Evolutionary conservation across 2,797 vertebrate species (phyloP).

Genomic region (Sphenodon punctatus): DNA sequence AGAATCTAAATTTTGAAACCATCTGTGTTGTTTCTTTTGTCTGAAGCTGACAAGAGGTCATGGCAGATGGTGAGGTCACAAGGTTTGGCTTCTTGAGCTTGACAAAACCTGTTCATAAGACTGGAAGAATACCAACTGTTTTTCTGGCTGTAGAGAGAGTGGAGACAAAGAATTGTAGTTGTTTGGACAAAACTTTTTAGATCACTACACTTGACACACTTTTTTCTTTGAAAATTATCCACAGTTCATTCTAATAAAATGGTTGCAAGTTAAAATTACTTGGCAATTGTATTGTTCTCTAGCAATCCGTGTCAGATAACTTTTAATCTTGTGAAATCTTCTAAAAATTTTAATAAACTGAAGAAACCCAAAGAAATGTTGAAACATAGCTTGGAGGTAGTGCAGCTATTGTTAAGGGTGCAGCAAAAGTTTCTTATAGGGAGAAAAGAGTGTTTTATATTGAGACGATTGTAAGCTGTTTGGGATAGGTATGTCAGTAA

Average conservation of each 20-base stretch:
- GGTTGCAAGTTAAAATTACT: constrained; percentile 7
- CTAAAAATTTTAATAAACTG: neutral
- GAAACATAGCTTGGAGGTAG: neutral
- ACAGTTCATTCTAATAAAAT: neutral
- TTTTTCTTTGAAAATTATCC: constrained; percentile 3
- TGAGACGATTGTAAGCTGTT: too few species aligned
- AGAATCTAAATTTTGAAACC: constrained; percentile 67
- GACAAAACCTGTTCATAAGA: constrained; percentile 74
- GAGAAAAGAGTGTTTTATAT: too few species aligned
- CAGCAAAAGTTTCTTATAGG: too few species aligned
- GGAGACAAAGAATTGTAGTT: constrained; percentile 34
- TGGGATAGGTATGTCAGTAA: too few species aligned
- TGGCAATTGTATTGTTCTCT: neutral
- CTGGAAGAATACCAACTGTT: constrained; percentile 70
- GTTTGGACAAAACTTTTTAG: constrained; percentile 41
- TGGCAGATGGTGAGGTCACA: constrained; percentile 77
- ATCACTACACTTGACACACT: constrained; percentile 38
- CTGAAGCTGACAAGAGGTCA: constrained; percentile 67
- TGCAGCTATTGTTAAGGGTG: neutral
- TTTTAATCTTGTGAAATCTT: constrained; percentile 17
- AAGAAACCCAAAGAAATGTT: neutral
- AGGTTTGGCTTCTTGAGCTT: constrained; percentile 68
- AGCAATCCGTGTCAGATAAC: neutral
- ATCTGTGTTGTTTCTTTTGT: constrained; percentile 75
- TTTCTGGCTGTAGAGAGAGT: constrained; percentile 38